Evolutionary conservation across 1,140 invertebrate genomes (phyloP).

Genomic region (Brachystomella parvula): DNA sequence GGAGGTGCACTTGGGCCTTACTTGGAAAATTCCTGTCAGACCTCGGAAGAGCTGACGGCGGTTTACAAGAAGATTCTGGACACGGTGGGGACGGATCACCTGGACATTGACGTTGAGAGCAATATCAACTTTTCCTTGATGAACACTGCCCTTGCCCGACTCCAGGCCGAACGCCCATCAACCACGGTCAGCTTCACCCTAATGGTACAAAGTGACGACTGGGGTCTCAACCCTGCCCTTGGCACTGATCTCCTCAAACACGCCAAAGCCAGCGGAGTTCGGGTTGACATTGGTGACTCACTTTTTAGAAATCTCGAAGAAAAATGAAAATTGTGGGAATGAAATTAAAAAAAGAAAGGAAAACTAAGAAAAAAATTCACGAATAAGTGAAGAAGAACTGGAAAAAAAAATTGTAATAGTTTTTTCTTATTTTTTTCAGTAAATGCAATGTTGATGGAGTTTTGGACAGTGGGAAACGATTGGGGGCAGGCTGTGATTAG

Average conservation of each 20-base stretch:
- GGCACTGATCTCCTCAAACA: conserved; percentile 35
- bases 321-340: too few species aligned
- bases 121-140: conserved; percentile 35
- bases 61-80: conserved; percentile 37
- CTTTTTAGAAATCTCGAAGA: too few species aligned
- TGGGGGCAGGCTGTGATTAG: conserved; percentile 39
- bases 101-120: conserved; percentile 40
- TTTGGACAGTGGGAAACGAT: conserved; percentile 10
- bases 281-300: conserved; percentile 35
- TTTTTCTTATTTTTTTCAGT: conserved; percentile 16
- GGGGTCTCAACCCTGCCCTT: conserved; percentile 37
- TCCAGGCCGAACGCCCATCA: conserved; percentile 31
- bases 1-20: conserved; percentile 39
- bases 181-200: conserved; percentile 33
- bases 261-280: conserved; percentile 32
- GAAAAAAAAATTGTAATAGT: too few species aligned
- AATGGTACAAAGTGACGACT: conserved; percentile 38
- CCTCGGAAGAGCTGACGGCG: conserved; percentile 17
- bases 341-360: too few species aligned
- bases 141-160: conserved; percentile 31
- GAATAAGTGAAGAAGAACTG: too few species aligned
- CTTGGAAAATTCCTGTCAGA: conserved; percentile 34
- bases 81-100: conserved; percentile 34
- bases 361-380: too few species aligned
- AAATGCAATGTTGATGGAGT: conserved; percentile 41